Evolutionary conservation across 2,888 invertebrate genomes (phyloP), one percentile per base, ranked within the genome.

Genomic region (Ornithoptera alexandrae): DNA sequence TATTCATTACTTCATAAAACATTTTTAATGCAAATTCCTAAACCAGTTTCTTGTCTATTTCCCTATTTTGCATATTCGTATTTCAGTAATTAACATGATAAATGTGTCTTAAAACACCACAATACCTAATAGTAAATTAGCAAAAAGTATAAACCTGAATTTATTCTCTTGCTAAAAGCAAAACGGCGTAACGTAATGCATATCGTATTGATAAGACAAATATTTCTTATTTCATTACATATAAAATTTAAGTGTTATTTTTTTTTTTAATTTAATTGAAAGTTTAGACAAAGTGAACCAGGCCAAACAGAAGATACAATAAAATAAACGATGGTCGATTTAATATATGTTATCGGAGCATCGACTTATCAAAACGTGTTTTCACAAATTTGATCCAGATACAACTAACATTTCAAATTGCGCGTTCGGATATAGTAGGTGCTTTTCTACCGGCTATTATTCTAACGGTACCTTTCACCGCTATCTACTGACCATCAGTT

Each of bases 391-490:
- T 61, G 67, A 70, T 67, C 70, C 67, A 67, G 64, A 62, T 69
- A 71, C 59, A 66, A 30, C 57, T 58, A 70, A 65, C 66, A 72
- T 71, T 68, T 74, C 73, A 63, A 64, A 73, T 62, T 70, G 78
- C 77, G 78, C 80, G 78, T 78, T 78, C 74, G 74, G 80, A 84
- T 85, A 82, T 84, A 85, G 85, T 79, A 83, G 85, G 84, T 84
- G 83, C 81, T 83, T 84, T 86, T 83, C 82, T 82, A 86, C 84
- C 77, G 86, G 86, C 88, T 84, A 89, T 90, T 87, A 89, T 83
- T 82, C 77, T 92, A 92, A 91, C 91, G 90, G 91, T 87, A 78
- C 90, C 91, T 92, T 92, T 92, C 92, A 92, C 91, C 91, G 88
- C 87, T 91, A 92, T 92, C 92, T 87, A 76, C 84, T 90, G 90